A percentile compares a stretch with the other conserved stretches of the same genome.
Conservation (phyloP, 2,113 vertebrate species). For the Scopus umbretta region DNA sequence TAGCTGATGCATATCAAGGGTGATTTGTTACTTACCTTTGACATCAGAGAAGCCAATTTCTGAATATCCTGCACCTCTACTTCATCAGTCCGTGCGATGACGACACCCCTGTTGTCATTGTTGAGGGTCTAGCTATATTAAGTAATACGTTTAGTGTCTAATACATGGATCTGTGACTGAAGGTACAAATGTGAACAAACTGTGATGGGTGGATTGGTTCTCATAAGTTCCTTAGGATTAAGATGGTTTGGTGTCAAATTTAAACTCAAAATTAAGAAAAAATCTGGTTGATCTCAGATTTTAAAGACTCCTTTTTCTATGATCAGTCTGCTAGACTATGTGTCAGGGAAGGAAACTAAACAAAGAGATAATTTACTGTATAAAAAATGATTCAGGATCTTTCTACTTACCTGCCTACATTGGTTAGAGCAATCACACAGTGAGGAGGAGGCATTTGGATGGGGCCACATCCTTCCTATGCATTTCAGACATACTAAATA, state of each 20-base stretch:
- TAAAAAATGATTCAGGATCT: background rate
- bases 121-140: background rate
- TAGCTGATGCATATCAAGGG: background rate
- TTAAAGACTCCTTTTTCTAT: background rate
- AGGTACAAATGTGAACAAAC: background rate
- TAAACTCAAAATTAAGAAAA: background rate
- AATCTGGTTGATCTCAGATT: background rate
- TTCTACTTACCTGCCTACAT: background rate
- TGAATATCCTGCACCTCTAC: background rate
- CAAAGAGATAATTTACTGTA: background rate
- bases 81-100: background rate
- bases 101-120: background rate
- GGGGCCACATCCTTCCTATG: conserved; percentile 37
- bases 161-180: background rate
- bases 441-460: conserved; percentile 1
- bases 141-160: background rate
- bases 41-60: background rate
- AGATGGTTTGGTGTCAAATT: background rate
- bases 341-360: background rate
- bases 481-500: conserved; percentile 49
- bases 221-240: background rate
- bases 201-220: background rate
- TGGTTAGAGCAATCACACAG: background rate
- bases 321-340: background rate
- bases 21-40: background rate